Conservation (phyloP, 2,113 vertebrate genomes). For the Trogon surrucura region DNA sequence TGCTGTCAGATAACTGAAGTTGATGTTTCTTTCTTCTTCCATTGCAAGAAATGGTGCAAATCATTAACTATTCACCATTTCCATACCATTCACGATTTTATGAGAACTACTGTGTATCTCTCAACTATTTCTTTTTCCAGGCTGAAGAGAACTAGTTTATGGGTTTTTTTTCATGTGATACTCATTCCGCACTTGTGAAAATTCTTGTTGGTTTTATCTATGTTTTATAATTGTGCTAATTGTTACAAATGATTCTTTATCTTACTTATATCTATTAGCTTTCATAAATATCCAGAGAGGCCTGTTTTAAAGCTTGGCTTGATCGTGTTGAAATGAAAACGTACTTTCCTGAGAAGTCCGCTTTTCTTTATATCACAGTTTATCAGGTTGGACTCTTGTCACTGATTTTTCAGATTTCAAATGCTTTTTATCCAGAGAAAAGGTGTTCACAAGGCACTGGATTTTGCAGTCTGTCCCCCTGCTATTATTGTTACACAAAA, state of each 20-base stretch:
- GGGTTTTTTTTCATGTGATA: not conserved
- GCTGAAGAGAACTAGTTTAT: not conserved
- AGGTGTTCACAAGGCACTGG: not conserved
- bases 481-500: not conserved
- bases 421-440: not conserved
- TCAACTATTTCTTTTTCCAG: not conserved
- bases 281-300: not conserved
- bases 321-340: not conserved
- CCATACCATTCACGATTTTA: not conserved
- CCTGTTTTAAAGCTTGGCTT: not conserved
- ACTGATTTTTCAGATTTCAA: not conserved
- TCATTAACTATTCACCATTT: not conserved
- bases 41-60: not conserved
- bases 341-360: not conserved
- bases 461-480: not conserved
- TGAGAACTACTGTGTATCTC: not conserved
- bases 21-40: not conserved
- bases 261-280: not conserved
- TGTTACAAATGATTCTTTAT: not conserved
- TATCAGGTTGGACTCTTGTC: not conserved
- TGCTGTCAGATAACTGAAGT: constrained; percentile 2
- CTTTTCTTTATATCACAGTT: not conserved
- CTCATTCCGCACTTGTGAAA: not conserved
- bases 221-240: not conserved
- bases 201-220: not conserved